Evolutionary conservation across 2,888 invertebrate genomes (phyloP), one percentile per base, ranked within the genome.

Genomic region (Minunthozetes semirufus): DNA sequence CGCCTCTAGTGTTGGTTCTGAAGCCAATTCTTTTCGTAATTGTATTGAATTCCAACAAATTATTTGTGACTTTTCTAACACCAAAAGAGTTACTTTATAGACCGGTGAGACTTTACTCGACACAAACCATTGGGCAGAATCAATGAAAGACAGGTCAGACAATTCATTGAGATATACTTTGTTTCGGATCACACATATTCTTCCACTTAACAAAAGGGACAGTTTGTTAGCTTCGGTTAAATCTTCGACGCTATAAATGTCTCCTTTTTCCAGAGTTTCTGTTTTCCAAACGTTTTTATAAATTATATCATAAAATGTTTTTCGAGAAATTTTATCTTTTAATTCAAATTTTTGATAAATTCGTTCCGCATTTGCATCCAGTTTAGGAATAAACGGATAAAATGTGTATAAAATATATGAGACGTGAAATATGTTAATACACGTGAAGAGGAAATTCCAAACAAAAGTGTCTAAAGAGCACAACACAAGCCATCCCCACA

Each of bases 71-170:
- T 92, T 91, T 82, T 92, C 92, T 88, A 92, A 89, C 78, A 92
- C 91, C 85, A 90, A 91, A 83, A 92, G 90, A 76, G 91, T 91
- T 79, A 91, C 91, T 87, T 92, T 92, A 84, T 92, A 92, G 82
- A 87, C 90, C 82, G 92, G 92, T 81, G 91, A 91, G 29, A 91
- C 91, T 74, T 91, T 90, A 13, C 22, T 68, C 66, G 92, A 91
- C 77, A 91, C 91, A 83, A 92, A 92, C 90, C 91, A 92, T 85
- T 92, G 92, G 72, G 91, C 91, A 78, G 91, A 91, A 85, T 92
- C 92, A 79, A 92, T 87, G 86, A 92, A 92, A 85, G 92, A 92
- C 85, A 91, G 90, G 76, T 90, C 89, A 85, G 90, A 89, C 82
- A 92, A 91, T 83, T 92, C 90, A 84, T 92, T 92, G 77, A 92